Evolutionary conservation across 2,888 invertebrate genomes (phyloP), one percentile per base, ranked within the genome.

Genomic region (Galeruca laticollis): DNA sequence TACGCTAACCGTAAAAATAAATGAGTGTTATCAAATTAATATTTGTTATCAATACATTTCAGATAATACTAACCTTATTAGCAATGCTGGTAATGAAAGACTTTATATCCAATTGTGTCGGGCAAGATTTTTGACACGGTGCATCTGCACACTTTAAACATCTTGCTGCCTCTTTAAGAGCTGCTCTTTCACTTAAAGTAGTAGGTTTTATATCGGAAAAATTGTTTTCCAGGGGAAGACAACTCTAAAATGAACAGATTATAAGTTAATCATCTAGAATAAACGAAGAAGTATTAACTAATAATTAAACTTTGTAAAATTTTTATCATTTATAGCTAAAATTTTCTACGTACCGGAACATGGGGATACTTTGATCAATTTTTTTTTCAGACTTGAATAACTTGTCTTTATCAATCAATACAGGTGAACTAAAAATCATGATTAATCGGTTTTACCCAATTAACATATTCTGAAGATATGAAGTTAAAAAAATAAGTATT

Each of bases 201-300:
- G 98, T 99, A 80, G 97, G 98, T 84, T 99, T 99, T 72, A 99
- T 94, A 82, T 99, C 99, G 75, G 95, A 94, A 84, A 99, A 99
- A 85, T 99, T 95, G 76, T 97, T 96, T 71, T 89, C 89, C 69
- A 94, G 82, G 1, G 92, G 88, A 26, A 89, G 87, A 80, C 94
- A 94, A 15, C 86, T 87, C 94, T 92, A 67, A 85, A 59, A 86
- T 84, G 61, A 65, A 18, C 20, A 51, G 40, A 9, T 20, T 10
- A 21, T n/a, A n/a, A n/a, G n/a, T n/a, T n/a, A n/a, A n/a, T 35
- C 8, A 11, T 21, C 65, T 49, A 54, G 64, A 61, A 49, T 56
- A 37, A 10, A 20, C 15, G 40, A 56, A 54, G 3, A 26, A n/a
- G n/a, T n/a, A 26, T 20, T 61, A 21, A 61, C 5, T 26, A 26